These are phyloP conservation scores for Cricetomys ansorgei DNA, from an alignment of 2,113 vertebrate species.

Conservation along the genomic window DNA sequence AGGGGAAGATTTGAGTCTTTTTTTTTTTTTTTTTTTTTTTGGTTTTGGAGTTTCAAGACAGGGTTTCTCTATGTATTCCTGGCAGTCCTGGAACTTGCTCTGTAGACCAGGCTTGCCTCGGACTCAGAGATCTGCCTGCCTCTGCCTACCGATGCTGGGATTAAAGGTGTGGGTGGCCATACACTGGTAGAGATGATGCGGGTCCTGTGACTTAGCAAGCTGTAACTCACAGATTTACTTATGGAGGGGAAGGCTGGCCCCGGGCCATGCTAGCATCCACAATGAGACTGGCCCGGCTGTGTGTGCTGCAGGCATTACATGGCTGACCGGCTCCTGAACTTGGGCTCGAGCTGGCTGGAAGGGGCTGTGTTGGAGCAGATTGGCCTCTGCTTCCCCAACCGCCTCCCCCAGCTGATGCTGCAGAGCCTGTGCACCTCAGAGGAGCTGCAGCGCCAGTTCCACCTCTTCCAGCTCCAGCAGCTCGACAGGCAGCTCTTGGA, in stretches of 20 bases:
- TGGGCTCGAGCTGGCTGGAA: constrained; percentile 93
- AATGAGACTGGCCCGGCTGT: background rate
- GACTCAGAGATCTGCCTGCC: no score
- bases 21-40: no score
- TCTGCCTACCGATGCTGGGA: no score
- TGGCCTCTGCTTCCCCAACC: constrained; percentile 95
- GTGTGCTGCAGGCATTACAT: constrained; percentile 92
- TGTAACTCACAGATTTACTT: background rate
- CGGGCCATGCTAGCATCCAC: background rate
- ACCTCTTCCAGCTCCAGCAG: constrained; percentile 93
- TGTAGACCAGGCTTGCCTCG: no score
- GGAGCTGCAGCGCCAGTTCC: constrained; percentile 92
- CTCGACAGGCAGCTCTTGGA: constrained; percentile 89
- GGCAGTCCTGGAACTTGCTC: no score
- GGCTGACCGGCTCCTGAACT: constrained; percentile 93
- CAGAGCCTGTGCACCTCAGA: constrained; percentile 90
- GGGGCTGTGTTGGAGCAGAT: constrained; percentile 92
- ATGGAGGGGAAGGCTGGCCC: background rate
- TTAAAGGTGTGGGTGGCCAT: no score
- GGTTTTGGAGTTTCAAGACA: no score
- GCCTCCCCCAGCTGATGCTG: constrained; percentile 96
- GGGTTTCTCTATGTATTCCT: no score
- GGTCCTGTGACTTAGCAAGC: background rate
- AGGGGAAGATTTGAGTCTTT: background rate
- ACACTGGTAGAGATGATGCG: background rate